Conservation (phyloP, 1,140 invertebrate species). For the Drosophila bocki region DNA sequence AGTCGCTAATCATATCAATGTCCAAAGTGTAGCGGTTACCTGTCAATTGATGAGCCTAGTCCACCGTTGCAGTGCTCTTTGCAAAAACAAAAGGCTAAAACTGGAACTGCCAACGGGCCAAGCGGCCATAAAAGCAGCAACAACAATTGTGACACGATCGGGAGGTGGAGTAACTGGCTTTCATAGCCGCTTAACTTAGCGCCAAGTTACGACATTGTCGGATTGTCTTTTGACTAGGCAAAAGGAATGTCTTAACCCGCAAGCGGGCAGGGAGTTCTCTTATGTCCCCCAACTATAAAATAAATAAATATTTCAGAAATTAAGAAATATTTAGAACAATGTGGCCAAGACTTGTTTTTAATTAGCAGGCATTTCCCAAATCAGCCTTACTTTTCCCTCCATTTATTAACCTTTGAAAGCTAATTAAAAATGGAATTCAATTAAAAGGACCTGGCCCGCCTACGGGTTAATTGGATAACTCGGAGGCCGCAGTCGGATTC, state of each 20-base stretch:
- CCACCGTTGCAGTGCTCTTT: constrained; percentile 6
- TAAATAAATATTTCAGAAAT: no score
- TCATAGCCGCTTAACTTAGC: constrained; percentile 62
- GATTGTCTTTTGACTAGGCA: constrained; percentile 52
- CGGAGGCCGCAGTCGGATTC: constrained; percentile 13
- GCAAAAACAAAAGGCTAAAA: constrained; percentile 41
- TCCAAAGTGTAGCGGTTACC: constrained; percentile 64
- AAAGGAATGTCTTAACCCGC: constrained; percentile 48
- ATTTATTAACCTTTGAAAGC: constrained; percentile 7
- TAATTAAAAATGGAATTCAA: constrained; percentile 8
- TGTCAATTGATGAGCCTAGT: constrained; percentile 63
- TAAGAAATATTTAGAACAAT: no score
- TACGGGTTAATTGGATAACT: constrained; percentile 49
- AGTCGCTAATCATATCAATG: constrained; percentile 78
- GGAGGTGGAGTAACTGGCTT: constrained; percentile 53
- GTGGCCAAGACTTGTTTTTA: no score
- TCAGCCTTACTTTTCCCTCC: constrained; percentile 7
- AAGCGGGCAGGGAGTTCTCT: neutral
- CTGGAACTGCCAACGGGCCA: constrained; percentile 54
- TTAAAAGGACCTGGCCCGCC: constrained; percentile 28
- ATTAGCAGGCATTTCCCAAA: no score
- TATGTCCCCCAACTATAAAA: neutral
- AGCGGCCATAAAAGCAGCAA: constrained; percentile 8
- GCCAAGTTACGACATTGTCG: constrained; percentile 62
- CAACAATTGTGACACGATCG: constrained; percentile 15